phyloP scores from a whole-genome alignment of 1,140 invertebrate species.

The Goniozus legneri region DNA sequence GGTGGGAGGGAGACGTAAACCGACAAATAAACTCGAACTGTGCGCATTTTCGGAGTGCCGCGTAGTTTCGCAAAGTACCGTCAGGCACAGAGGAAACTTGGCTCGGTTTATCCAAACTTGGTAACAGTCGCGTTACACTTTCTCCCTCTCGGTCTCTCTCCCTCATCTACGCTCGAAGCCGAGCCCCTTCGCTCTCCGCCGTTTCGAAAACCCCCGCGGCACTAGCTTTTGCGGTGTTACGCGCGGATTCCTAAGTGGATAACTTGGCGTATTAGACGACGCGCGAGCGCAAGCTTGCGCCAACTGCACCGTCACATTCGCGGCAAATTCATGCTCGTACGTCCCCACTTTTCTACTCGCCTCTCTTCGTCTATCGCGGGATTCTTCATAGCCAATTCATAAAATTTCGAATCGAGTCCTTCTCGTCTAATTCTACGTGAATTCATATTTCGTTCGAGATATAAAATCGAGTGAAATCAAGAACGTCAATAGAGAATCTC shows the following conservation, averaged over 20 bases:
- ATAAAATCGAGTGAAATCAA: too few relatives aligned
- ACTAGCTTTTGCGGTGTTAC: constrained; percentile 32
- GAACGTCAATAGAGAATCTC: too few relatives aligned
- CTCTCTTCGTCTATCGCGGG: too few relatives aligned
- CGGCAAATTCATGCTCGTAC: too few relatives aligned
- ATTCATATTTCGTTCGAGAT: too few relatives aligned
- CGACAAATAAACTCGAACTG: constrained; percentile 24
- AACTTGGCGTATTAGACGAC: constrained; percentile 42
- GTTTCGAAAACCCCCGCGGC: too few relatives aligned
- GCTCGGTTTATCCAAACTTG: constrained; percentile 37
- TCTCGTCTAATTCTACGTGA: too few relatives aligned
- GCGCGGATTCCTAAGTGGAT: constrained; percentile 46
- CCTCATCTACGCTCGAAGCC: constrained; percentile 13
- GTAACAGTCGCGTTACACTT: constrained; percentile 24
- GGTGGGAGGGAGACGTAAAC: not conserved
- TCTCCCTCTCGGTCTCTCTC: not conserved
- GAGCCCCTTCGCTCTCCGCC: constrained; percentile 15
- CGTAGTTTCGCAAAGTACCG: constrained; percentile 9
- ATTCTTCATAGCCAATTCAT: too few relatives aligned
- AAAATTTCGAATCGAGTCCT: too few relatives aligned
- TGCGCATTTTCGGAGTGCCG: constrained; percentile 20
- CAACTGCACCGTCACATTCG: too few relatives aligned
- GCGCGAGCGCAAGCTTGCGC: constrained; percentile 21
- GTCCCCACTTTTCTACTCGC: too few relatives aligned
- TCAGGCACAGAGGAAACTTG: constrained; percentile 29